These are phyloP conservation scores for Nomada fucata DNA, from an alignment of 2,888 invertebrate species.

Conservation along the genomic window DNA sequence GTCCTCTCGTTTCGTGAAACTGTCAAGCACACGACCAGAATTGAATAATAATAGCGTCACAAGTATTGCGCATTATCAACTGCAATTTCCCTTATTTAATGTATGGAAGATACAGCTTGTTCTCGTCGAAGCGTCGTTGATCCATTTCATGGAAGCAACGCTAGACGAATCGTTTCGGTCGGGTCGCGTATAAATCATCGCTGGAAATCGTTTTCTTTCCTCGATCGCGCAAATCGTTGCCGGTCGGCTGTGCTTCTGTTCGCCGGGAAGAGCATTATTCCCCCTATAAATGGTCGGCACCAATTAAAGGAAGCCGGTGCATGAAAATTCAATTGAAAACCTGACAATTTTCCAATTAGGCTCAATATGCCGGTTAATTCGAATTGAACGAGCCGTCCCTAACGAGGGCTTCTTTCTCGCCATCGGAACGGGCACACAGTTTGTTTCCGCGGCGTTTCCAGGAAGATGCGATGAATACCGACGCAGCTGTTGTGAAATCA, in stretches of 20 bases:
- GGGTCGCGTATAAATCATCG: neutral
- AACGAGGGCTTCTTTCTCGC: conserved; percentile 48
- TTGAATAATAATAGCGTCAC: too few relatives aligned
- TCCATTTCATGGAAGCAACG: neutral
- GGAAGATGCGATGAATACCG: conserved; percentile 45
- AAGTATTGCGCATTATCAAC: too few relatives aligned
- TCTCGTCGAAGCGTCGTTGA: neutral
- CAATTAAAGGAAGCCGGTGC: conserved; percentile 41
- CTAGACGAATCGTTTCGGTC: neutral
- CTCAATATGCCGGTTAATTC: conserved; percentile 50
- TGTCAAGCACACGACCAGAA: too few relatives aligned
- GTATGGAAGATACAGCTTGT: neutral
- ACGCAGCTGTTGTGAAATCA: neutral
- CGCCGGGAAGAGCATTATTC: neutral
- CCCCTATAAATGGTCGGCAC: neutral
- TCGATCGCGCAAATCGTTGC: neutral
- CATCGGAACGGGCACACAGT: conserved; percentile 13
- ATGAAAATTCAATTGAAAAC: conserved; percentile 60
- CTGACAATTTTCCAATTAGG: conserved; percentile 59
- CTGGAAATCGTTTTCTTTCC: neutral
- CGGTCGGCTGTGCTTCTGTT: neutral
- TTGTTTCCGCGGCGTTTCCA: conserved; percentile 58
- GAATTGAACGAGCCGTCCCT: conserved; percentile 48
- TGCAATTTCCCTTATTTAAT: neutral
- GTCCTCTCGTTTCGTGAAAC: too few relatives aligned